Percentiles rank a stretch among this genome's conserved stretches.
These are phyloP conservation scores for Lophotriccus pileatus DNA, from an alignment of 2,797 vertebrate species.

Conservation along the genomic window DNA sequence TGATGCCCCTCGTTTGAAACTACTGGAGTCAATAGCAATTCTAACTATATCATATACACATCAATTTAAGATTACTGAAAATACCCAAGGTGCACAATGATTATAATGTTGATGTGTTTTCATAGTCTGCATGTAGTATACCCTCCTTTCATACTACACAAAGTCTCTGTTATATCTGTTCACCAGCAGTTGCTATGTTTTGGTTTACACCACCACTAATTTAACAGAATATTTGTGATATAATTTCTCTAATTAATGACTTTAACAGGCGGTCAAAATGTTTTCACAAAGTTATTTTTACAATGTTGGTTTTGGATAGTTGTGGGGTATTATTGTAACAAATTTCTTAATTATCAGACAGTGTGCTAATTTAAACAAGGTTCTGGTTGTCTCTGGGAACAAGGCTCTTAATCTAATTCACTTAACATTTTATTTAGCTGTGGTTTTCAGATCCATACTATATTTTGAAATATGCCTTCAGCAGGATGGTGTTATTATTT, in stretches of 20 bases:
- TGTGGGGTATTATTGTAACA: background rate
- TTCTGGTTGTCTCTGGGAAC: background rate
- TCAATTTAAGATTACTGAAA: background rate
- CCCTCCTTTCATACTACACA: background rate
- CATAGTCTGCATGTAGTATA: background rate
- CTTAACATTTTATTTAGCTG: background rate
- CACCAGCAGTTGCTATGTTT: background rate
- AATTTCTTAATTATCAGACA: slow-evolving; percentile 10
- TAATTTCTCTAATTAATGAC: background rate
- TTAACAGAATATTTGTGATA: background rate
- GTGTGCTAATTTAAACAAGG: background rate
- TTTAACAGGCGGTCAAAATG: background rate
- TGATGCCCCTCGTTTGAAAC: background rate
- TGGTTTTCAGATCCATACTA: background rate
- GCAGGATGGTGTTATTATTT: background rate
- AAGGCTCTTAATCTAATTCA: background rate
- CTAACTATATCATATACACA: background rate
- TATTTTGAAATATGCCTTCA: background rate
- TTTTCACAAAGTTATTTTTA: background rate
- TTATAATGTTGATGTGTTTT: background rate
- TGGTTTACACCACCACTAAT: background rate
- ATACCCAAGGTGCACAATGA: background rate
- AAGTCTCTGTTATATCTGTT: background rate
- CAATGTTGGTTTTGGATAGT: background rate
- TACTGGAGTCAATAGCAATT: background rate